These are phyloP conservation scores for Cordylochernes scorpioides DNA, from an alignment of 2,888 invertebrate species.

Conservation along the genomic window DNA sequence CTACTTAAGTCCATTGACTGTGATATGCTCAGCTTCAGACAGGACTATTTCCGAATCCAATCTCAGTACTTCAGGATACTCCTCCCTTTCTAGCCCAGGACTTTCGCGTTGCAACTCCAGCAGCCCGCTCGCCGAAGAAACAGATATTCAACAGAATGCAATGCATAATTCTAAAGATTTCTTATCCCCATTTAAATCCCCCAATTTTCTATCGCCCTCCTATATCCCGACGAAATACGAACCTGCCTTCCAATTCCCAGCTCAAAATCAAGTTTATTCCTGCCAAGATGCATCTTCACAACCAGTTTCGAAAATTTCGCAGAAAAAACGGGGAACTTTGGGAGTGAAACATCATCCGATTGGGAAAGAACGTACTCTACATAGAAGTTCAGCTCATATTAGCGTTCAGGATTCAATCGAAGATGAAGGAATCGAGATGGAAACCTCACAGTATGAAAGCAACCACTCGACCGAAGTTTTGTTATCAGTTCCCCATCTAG, in stretches of 20 bases:
- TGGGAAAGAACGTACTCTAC: neutral
- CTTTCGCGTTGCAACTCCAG: constrained; percentile 53
- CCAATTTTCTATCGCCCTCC: neutral
- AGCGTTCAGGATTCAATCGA: neutral
- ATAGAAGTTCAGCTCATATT: neutral
- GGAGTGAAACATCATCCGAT: neutral
- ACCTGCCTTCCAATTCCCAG: neutral
- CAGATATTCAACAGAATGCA: constrained; percentile 7
- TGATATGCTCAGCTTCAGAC: constrained; percentile 11
- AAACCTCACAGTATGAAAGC: no score
- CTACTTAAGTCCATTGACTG: constrained; percentile 11
- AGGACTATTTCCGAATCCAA: constrained; percentile 55
- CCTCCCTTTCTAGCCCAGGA: constrained; percentile 57
- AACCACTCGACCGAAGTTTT: no score
- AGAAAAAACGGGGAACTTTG: neutral
- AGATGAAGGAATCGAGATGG: constrained; percentile 1
- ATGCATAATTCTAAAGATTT: neutral
- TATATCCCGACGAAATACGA: neutral
- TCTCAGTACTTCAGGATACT: constrained; percentile 54
- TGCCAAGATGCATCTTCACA: neutral
- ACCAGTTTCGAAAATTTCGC: neutral
- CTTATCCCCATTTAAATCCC: neutral
- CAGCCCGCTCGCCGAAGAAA: constrained; percentile 29
- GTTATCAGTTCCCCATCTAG: no score
- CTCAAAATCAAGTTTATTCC: neutral